These are phyloP conservation scores for Aphodius sticticus DNA, from an alignment of 2,888 invertebrate species.

Conservation along the genomic window DNA sequence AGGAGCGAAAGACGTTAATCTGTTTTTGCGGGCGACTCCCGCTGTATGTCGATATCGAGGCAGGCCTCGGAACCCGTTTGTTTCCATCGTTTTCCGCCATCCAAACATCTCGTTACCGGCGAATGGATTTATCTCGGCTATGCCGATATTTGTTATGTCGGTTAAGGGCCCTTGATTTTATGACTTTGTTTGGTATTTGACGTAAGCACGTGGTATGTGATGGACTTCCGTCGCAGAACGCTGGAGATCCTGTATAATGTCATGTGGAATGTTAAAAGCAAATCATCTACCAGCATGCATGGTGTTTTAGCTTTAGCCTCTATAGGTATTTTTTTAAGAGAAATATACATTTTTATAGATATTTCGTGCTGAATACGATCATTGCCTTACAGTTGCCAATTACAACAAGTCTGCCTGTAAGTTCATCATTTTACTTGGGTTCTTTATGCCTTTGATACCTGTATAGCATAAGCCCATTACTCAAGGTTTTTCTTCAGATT, in stretches of 20 bases:
- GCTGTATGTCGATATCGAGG: neutral
- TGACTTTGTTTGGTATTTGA: slow-evolving; percentile 26
- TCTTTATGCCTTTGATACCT: no score
- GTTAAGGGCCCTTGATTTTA: slow-evolving; percentile 11
- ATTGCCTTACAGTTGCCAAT: no score
- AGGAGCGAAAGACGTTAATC: slow-evolving; percentile 12
- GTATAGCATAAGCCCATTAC: no score
- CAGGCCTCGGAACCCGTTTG: slow-evolving; percentile 16
- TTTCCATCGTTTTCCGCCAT: slow-evolving; percentile 13
- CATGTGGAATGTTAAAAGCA: no score
- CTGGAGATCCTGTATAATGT: neutral
- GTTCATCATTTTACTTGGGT: no score
- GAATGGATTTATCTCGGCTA: neutral
- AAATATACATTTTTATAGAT: no score
- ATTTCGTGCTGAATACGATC: no score
- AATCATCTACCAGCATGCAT: no score
- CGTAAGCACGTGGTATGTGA: slow-evolving; percentile 22
- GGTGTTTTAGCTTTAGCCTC: no score
- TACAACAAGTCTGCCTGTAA: no score
- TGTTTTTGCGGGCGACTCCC: slow-evolving; percentile 15
- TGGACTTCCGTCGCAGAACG: slow-evolving; percentile 4
- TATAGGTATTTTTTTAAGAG: no score
- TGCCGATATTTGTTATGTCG: neutral
- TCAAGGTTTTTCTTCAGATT: no score
- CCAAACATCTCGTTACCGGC: neutral